Base-by-base conservation (phyloP, 2,888 invertebrate species). In the Graphium colonna region DNA sequence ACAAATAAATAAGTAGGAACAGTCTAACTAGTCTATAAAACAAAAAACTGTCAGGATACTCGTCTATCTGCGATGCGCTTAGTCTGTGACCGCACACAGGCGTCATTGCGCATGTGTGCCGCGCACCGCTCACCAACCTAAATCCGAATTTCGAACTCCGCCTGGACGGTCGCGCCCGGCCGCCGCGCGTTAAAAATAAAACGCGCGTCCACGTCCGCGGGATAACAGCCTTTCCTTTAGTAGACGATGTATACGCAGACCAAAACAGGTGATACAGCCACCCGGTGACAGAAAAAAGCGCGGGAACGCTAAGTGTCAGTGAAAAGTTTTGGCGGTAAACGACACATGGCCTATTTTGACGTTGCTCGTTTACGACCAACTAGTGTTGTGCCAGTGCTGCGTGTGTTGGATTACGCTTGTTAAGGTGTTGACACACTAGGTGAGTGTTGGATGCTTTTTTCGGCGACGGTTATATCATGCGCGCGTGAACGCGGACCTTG, bases 121-220 rank as follows among this genome's bases (percentile, higher is more conserved):
- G 78, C 77, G 78, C 79, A 79, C 79, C 79, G 67, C 82, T 76
- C 73, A 82, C 77, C 82, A 89, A 88, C 88, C 88, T 86, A 87
- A 85, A 86, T 86, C 77, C 79, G 78, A 88, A 86, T 82, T 78
- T 71, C 80, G 75, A 77, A 77, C 79, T 76, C 75, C 72, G 75
- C 77, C 75, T 70, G 71, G 77, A 69, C 74, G 73, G 77, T 75
- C 78, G 79, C 78, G 76, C 79, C 79, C 77, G 76, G 78, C 77
- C 77, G 73, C 66, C 69, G 77, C 70, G 67, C 69, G 72, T 83
- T 82, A 87, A 81, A 85, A 86, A 77, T 82, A 82, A 81, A 78
- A 74, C 71, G 67, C 69, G 65, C 71, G 63, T 68, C 59, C 64
- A 55, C 43, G 52, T 52, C 49, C 57, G 18, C 42, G 43, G 49